phyloP scores from a whole-genome alignment of 1,140 invertebrate species.

The Schlechtendalia chinensis region DNA sequence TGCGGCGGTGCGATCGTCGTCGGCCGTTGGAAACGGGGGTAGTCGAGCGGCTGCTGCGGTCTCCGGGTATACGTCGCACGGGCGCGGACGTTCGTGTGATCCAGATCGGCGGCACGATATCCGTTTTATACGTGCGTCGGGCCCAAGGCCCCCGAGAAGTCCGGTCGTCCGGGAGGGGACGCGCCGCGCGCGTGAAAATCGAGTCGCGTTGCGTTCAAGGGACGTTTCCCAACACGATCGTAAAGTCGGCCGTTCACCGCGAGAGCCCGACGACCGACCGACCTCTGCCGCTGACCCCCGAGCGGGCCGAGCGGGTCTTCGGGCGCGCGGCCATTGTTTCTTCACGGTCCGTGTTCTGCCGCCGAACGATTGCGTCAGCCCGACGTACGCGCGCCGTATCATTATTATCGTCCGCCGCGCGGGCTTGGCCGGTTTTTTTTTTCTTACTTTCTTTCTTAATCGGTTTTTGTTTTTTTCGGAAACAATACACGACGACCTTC shows the following conservation, averaged over 20 bases:
- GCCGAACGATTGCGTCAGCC: not conserved
- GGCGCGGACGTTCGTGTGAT: slow-evolving; percentile 8
- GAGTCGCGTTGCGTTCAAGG: slow-evolving; percentile 7
- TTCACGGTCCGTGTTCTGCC: slow-evolving; percentile 23
- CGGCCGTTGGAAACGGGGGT: no score
- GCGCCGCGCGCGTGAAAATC: no score
- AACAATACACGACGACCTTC: no score
- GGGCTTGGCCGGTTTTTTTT: no score
- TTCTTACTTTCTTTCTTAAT: no score
- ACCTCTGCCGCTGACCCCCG: slow-evolving; percentile 6
- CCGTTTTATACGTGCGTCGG: slow-evolving; percentile 18
- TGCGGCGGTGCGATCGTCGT: no score
- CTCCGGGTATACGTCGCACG: not conserved
- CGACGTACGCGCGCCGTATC: not conserved
- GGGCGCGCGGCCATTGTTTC: slow-evolving; percentile 19
- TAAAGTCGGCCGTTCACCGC: slow-evolving; percentile 25
- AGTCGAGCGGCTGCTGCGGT: no score
- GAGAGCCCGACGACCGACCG: not conserved
- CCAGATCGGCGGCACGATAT: not conserved
- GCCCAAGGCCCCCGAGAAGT: not conserved
- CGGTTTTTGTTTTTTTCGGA: no score
- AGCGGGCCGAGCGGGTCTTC: slow-evolving; percentile 1
- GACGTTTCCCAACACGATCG: slow-evolving; percentile 25
- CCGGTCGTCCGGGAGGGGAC: no score
- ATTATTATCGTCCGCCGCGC: not conserved